phyloP scores from a whole-genome alignment of 2,113 vertebrate species.

The Neolamprologus kungweensis region DNA sequence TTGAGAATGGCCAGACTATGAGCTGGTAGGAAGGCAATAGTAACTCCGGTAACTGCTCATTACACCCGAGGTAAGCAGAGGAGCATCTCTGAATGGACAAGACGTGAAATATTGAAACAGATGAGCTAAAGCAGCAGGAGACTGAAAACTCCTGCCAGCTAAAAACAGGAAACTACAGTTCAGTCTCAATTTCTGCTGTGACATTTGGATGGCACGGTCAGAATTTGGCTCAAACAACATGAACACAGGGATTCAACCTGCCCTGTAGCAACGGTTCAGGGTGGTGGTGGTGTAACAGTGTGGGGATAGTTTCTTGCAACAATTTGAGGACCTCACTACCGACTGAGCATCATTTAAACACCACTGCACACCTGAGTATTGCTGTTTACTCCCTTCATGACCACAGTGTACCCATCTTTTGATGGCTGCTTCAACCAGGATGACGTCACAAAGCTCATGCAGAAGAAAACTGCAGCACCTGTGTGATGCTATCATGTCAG shows the following conservation, averaged over 20 bases:
- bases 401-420: background rate
- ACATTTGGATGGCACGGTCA: background rate
- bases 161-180: background rate
- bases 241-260: background rate
- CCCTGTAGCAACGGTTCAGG: background rate
- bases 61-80: background rate
- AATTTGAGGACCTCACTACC: background rate
- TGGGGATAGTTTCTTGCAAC: background rate
- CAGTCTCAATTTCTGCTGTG: background rate
- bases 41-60: background rate
- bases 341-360: background rate
- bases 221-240: background rate
- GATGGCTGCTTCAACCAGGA: background rate
- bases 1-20: background rate
- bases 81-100: background rate
- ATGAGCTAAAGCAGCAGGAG: background rate
- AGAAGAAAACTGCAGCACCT: background rate
- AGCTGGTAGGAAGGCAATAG: background rate
- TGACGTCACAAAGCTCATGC: background rate
- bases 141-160: background rate
- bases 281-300: background rate
- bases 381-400: background rate
- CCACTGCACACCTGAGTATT: background rate
- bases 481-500: background rate
- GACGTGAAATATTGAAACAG: background rate